phyloP scores from a whole-genome alignment of 2,797 vertebrate genomes.

The Pteropus rufus region DNA sequence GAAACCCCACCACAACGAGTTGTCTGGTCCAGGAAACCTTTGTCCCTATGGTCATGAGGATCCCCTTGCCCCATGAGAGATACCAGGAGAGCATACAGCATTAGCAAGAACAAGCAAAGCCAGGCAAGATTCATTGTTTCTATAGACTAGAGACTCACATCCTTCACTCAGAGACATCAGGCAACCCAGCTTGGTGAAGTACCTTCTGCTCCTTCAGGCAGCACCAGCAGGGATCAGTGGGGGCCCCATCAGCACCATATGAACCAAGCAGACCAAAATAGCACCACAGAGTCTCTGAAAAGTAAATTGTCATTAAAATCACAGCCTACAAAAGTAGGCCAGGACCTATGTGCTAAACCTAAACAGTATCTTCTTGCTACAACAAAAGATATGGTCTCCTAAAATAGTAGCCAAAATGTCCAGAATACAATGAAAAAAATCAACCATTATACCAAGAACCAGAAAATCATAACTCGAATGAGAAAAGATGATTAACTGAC shows the following conservation, averaged over 20 bases:
- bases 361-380: neutral
- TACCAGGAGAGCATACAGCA: neutral
- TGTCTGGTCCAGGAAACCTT: neutral
- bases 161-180: neutral
- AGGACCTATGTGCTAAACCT: slow-evolving; percentile 1
- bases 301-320: neutral
- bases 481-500: neutral
- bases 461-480: neutral
- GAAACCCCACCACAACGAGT: neutral
- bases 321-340: neutral
- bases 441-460: neutral
- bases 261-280: neutral
- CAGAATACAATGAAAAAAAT: slow-evolving; percentile 31
- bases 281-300: neutral
- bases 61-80: neutral
- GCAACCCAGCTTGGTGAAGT: neutral
- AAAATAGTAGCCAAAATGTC: neutral
- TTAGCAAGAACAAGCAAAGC: neutral
- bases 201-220: neutral
- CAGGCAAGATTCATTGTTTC: neutral
- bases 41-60: neutral
- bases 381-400: neutral
- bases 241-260: neutral
- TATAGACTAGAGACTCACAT: neutral
- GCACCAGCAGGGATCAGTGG: neutral